Base-by-base conservation (phyloP, 2,888 invertebrate genomes). In the Drosophila mayaguana region DNA sequence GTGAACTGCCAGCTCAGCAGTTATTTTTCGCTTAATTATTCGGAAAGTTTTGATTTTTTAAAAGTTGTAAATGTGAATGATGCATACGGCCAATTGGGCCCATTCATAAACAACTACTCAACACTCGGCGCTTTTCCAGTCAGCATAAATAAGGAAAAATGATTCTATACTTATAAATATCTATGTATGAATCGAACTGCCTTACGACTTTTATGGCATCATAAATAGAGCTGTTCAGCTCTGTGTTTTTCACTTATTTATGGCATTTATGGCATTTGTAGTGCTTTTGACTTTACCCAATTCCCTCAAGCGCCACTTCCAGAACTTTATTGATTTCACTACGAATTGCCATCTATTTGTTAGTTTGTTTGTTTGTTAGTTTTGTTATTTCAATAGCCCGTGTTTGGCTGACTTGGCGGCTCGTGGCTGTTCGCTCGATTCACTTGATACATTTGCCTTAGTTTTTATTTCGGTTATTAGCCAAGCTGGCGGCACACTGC, bases 381-480 rank as follows among this genome's bases (percentile, higher is more conserved):
- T 62, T 48, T 55, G 59, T 46, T 65, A 38, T 55, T 40, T 11
- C 53, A 45, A 61, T 28, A 46, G 40, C 61, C 55, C 48, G 56
- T 53, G 55, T 16, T 53, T 12, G 40, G 28, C 53, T 16, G 50
- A 7, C 22, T 57, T 46, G 42, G 45, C 65, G 57, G 28, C 70
- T 60, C 50, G 59, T 54, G 56, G 45, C 66, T 28, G 28, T 63
- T 62, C 46, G 50, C 51, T 57, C 64, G 48, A 54, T 62, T 66
- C 56, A 38, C 34, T 69, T 69, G 48, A 67, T 64, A 81, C 70
- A 67, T 70, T 67, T 53, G 63, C 46, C 60, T 73, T 60, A 43
- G 73, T 67, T 80, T 78, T 80, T 80, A 81, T 83, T 54, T 83
- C 63, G 63, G 69, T 81, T 80, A 81, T 83, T 81, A 80, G 81